phyloP scores from a whole-genome alignment of 2,888 invertebrate genomes.

The Caenorhabditis japonica region DNA sequence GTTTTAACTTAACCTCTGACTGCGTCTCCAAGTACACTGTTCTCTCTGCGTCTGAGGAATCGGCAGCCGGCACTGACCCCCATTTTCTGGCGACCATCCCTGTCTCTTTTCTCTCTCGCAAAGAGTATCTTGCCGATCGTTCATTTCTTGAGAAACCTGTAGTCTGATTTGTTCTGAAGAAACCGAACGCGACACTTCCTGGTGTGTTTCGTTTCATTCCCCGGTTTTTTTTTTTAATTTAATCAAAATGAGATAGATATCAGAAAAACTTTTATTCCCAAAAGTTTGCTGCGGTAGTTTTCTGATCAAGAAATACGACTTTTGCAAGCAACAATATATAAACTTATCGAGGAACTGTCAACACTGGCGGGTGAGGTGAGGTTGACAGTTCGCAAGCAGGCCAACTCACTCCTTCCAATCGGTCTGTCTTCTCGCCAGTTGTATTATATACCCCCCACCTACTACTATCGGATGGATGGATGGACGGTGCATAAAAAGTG shows the following conservation, averaged over 20 bases:
- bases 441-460: slow-evolving; percentile 33
- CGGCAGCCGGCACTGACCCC: slow-evolving; percentile 54
- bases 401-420: slow-evolving; percentile 51
- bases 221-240: too few relatives aligned
- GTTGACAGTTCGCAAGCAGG: slow-evolving; percentile 57
- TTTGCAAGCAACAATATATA: slow-evolving; percentile 30
- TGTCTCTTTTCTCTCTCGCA: slow-evolving; percentile 28
- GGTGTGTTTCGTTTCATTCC: too few relatives aligned
- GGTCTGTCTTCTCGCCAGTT: slow-evolving; percentile 21
- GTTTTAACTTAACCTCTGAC: slow-evolving; percentile 48
- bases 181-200: too few relatives aligned
- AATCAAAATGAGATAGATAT: too few relatives aligned
- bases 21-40: slow-evolving; percentile 35
- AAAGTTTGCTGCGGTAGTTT: too few relatives aligned
- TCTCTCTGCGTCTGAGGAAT: slow-evolving; percentile 32
- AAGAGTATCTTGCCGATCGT: slow-evolving; percentile 31
- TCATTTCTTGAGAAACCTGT: slow-evolving; percentile 35
- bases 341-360: slow-evolving; percentile 51
- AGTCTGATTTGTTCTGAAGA: too few relatives aligned
- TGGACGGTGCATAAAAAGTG: slow-evolving; percentile 50
- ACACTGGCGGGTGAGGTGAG: slow-evolving; percentile 47
- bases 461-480: slow-evolving; percentile 3
- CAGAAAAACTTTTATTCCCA: too few relatives aligned
- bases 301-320: too few relatives aligned
- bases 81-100: slow-evolving; percentile 49